phyloP scores from a whole-genome alignment of 2,113 vertebrate species.

The Notechis scutatus region DNA sequence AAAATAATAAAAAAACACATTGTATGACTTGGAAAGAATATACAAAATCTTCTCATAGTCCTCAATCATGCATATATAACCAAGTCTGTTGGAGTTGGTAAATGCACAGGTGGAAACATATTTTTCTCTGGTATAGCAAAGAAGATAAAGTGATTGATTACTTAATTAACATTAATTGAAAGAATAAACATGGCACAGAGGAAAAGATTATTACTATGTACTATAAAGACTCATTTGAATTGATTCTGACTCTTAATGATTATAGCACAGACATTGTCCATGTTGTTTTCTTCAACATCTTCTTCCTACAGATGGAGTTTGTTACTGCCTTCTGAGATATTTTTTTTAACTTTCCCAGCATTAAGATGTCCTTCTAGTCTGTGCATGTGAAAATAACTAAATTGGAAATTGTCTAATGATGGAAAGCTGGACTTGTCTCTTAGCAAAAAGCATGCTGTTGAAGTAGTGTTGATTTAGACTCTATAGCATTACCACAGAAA shows the following conservation, averaged over 20 bases:
- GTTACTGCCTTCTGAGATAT: not conserved
- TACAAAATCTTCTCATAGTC: not conserved
- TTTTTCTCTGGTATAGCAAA: not conserved
- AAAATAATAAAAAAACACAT: not conserved
- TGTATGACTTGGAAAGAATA: not conserved
- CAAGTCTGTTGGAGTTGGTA: not conserved
- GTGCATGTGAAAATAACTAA: not conserved
- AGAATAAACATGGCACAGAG: not conserved
- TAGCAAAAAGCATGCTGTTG: not conserved
- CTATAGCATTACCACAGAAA: not conserved
- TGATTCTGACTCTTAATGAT: not conserved
- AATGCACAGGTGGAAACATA: not conserved
- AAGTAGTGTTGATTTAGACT: not conserved
- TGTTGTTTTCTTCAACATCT: not conserved
- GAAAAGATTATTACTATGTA: not conserved
- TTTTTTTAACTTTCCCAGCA: not conserved
- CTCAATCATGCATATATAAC: not conserved
- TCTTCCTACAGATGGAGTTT: not conserved
- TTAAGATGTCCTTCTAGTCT: not conserved
- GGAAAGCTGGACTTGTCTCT: not conserved
- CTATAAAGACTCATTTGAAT: not conserved
- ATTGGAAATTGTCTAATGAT: not conserved
- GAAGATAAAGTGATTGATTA: not conserved
- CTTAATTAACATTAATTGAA: not conserved
- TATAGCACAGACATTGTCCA: not conserved